Conservation (phyloP, 23 tunicate species). For the Botrylloides violaceus region DNA sequence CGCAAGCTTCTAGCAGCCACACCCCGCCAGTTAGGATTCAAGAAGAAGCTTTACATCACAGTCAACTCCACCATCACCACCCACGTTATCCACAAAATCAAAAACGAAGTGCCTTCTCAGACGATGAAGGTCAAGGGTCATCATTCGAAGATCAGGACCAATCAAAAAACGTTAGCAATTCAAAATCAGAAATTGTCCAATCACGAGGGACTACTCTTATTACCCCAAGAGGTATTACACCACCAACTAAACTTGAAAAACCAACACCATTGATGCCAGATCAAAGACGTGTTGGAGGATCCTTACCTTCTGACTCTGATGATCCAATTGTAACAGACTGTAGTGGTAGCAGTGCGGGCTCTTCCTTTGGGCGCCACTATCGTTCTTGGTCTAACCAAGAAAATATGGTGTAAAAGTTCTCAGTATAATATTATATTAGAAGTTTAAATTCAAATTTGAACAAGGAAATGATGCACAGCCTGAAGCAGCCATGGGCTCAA, state of each 20-base stretch:
- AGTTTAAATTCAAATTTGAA: no score
- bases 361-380: conserved; percentile 28
- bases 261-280: background rate
- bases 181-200: background rate
- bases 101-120: background rate
- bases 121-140: conserved; percentile 13
- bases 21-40: background rate
- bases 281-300: background rate
- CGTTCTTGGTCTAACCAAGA: conserved; percentile 7
- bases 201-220: background rate
- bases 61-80: background rate
- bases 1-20: background rate
- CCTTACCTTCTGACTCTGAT: conserved; percentile 71
- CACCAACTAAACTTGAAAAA: background rate
- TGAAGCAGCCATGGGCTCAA: no score
- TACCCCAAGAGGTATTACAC: background rate
- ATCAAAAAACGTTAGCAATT: background rate
- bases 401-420: background rate
- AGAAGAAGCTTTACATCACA: background rate
- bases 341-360: conserved; percentile 76
- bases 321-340: conserved; percentile 74
- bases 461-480: no score
- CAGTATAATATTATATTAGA: no score
- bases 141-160: conserved; percentile 1
- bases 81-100: conserved; percentile 8